Conservation (phyloP, 1,140 invertebrate species). For the Bombyx mandarina region DNA sequence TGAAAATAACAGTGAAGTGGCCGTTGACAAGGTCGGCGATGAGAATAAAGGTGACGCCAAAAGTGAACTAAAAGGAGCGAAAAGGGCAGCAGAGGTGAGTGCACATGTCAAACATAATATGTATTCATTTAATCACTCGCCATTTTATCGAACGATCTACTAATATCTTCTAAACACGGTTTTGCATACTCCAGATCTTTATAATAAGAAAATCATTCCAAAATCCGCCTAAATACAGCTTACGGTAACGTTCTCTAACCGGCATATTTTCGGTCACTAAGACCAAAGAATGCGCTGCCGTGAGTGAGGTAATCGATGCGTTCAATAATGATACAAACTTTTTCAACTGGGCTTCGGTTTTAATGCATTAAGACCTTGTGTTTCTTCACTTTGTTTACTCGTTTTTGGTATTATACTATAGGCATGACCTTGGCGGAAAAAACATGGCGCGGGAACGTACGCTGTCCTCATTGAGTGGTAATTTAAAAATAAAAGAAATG, state of each 20-base stretch:
- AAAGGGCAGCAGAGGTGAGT: slow-evolving; percentile 90
- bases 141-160: slow-evolving; percentile 66
- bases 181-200: not conserved
- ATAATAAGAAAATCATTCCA: slow-evolving; percentile 16
- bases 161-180: slow-evolving; percentile 16
- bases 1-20: slow-evolving; percentile 86
- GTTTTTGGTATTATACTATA: slow-evolving; percentile 44
- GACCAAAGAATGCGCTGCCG: slow-evolving; percentile 42
- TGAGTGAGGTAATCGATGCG: slow-evolving; percentile 57
- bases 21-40: slow-evolving; percentile 85
- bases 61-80: slow-evolving; percentile 87
- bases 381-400: slow-evolving; percentile 59
- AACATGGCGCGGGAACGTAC: slow-evolving; percentile 65
- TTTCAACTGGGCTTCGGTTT: not conserved
- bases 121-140: slow-evolving; percentile 65
- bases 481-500: slow-evolving; percentile 1
- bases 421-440: slow-evolving; percentile 66
- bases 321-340: slow-evolving; percentile 21
- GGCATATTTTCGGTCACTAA: slow-evolving; percentile 45
- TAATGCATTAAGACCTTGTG: slow-evolving; percentile 7
- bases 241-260: slow-evolving; percentile 22
- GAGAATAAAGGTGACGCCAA: slow-evolving; percentile 81
- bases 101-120: slow-evolving; percentile 61
- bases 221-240: slow-evolving; percentile 1
- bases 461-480: slow-evolving; percentile 36